Conservation (phyloP, 1,140 invertebrate genomes). For the Zophobas morio region DNA sequence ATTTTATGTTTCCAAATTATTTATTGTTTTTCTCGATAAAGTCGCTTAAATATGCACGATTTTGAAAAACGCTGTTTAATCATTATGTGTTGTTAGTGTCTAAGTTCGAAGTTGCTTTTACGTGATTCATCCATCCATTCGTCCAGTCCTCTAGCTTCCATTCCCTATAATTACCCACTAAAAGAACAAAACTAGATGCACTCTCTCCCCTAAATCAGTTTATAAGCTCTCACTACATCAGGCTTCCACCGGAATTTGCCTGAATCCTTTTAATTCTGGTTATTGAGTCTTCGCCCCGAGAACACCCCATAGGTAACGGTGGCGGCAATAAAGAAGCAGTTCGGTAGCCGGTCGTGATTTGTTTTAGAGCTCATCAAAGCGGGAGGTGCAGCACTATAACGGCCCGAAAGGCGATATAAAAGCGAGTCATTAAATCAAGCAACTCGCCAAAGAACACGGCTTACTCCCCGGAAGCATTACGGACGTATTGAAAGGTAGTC, state of each 20-base stretch:
- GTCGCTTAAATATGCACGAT: no score
- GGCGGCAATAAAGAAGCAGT: conserved; percentile 51
- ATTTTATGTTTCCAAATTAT: no score
- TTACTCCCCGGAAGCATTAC: conserved; percentile 5
- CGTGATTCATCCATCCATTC: no score
- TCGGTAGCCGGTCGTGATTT: conserved; percentile 53
- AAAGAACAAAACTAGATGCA: no score
- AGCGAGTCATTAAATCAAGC: conserved; percentile 41
- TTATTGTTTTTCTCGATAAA: no score
- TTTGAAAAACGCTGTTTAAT: no score
- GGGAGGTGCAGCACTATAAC: conserved; percentile 45
- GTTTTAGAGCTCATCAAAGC: conserved; percentile 55
- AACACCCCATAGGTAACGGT: conserved; percentile 37
- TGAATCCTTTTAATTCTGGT: conserved; percentile 34
- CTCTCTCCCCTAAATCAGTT: no score
- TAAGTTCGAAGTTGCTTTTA: no score
- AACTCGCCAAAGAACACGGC: conserved; percentile 27
- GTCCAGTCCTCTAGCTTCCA: no score
- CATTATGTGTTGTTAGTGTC: no score
- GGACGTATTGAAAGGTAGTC: neutral
- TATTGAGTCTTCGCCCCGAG: conserved; percentile 21
- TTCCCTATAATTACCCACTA: no score
- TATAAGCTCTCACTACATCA: conserved; percentile 18
- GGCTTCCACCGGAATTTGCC: conserved; percentile 8
- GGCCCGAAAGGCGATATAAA: conserved; percentile 31